Evolutionary conservation across 2,113 vertebrate species (phyloP).

Genomic region (Prionailurus viverrinus): DNA sequence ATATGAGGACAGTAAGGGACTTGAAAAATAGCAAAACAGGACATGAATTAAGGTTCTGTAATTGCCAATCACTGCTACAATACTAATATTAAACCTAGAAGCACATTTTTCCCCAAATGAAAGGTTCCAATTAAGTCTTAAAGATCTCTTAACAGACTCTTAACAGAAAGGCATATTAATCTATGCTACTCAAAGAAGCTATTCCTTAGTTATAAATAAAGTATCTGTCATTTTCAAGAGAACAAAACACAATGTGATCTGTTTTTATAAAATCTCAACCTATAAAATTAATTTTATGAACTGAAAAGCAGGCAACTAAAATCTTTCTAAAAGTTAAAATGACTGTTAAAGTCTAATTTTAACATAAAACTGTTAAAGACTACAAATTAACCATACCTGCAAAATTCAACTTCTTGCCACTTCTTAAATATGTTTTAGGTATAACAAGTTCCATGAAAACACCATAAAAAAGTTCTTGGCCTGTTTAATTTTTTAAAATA

Average conservation of each 20-base stretch:
- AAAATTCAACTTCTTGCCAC: constrained; percentile 52
- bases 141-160: not conserved
- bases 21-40: constrained; percentile 49
- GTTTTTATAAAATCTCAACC: not conserved
- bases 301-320: constrained; percentile 41
- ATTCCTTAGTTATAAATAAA: constrained; percentile 12
- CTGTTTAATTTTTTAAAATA: constrained; percentile 34
- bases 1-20: constrained; percentile 39
- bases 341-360: constrained; percentile 61
- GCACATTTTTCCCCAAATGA: not conserved
- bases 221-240: constrained; percentile 25
- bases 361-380: constrained; percentile 49
- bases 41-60: not conserved
- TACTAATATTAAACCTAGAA: constrained; percentile 16
- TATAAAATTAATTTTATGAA: constrained; percentile 56
- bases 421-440: constrained; percentile 31
- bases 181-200: not conserved
- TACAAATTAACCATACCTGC: not conserved
- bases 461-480: not conserved
- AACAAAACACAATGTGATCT: not conserved
- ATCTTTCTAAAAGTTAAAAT: constrained; percentile 57
- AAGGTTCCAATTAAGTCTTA: not conserved
- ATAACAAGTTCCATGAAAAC: constrained; percentile 32
- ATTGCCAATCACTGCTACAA: not conserved
- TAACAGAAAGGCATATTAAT: constrained; percentile 33